Percentiles rank a stretch among this genome's conserved stretches.
Conservation (phyloP, 2,113 vertebrate species). For the Loxodonta africana region DNA sequence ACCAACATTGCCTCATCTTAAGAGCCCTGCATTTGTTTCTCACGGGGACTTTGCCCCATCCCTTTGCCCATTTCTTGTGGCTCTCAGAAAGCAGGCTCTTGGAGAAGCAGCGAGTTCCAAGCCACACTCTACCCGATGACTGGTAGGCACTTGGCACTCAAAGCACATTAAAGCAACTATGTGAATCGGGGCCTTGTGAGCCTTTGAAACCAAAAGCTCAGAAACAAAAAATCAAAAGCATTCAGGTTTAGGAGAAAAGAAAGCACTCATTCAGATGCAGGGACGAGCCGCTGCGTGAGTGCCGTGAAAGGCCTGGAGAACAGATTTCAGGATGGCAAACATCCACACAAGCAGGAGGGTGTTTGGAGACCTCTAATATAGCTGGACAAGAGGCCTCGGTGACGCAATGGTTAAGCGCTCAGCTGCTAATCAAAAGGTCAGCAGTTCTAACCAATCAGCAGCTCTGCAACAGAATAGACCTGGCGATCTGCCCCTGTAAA, state of each 20-base stretch:
- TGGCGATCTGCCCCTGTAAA: neutral
- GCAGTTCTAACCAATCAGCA: neutral
- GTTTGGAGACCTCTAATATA: neutral
- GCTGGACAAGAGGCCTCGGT: neutral
- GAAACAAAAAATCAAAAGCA: slow-evolving; percentile 33
- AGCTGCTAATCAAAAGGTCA: neutral
- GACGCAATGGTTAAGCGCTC: neutral
- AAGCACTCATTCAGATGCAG: neutral
- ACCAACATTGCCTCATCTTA: neutral
- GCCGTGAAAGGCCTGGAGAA: accelerated
- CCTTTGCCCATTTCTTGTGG: neutral
- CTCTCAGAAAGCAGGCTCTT: neutral
- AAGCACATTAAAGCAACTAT: neutral
- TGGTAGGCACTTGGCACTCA: neutral
- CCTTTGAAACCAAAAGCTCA: neutral
- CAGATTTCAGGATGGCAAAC: neutral
- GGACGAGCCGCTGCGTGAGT: accelerated
- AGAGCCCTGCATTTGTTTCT: neutral
- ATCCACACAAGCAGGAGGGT: too few relatives aligned
- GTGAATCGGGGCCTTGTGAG: slow-evolving; percentile 35
- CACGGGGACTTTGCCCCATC: neutral
- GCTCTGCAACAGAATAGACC: neutral
- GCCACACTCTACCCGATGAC: neutral
- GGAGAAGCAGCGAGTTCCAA: neutral
- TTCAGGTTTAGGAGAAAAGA: slow-evolving; percentile 17